Base-by-base conservation (phyloP, 2,888 invertebrate species). In the Drosophila glabriapex region DNA sequence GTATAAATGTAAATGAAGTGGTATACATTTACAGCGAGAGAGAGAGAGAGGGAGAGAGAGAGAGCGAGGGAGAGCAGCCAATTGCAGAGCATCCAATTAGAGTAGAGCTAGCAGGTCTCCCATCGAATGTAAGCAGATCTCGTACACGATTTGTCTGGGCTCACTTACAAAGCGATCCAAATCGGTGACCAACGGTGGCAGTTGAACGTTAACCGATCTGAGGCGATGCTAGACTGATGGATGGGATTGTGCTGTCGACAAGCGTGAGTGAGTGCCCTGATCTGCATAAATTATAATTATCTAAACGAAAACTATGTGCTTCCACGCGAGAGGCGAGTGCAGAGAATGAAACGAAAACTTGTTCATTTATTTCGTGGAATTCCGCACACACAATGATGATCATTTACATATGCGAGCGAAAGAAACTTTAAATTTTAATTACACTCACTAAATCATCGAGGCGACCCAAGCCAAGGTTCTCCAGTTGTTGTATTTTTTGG, bases 361-460 rank as follows among this genome's bases (percentile, higher is more conserved):
- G 84, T 89, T 82, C 81, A 90, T 78, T 73, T 73, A 73, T 88
- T 88, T 91, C 87, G 90, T 90, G 82, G 91, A 90, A 90, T 78
- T 87, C 78, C 73, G 82, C 78, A 74, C 61, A 59, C 76, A 74
- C 61, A 59, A 56, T 56, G 81, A 89, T 91, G 76, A 89, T 91
- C 83, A 87, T 87, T 90, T 90, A 91, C 87, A 87, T 88, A 89
- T 76, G 77, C 78, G 73, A 82, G 80, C 82, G 69, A 82, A 90
- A 85, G 89, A 86, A 89, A 90, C 84, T 88, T 88, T 85, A 85
- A 88, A 82, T 88, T 91, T 91, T 92, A 92, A 92, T 92, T 91
- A 92, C 87, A 85, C 80, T 79, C 86, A 88, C 89, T 92, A 92
- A 92, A 92, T 92, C 92, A 92, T 92, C 86, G 83, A 66, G 58